These are phyloP conservation scores for Epizoanthus ramosus DNA, from an alignment of 92 coral and sea anemone species.

Conservation along the genomic window DNA sequence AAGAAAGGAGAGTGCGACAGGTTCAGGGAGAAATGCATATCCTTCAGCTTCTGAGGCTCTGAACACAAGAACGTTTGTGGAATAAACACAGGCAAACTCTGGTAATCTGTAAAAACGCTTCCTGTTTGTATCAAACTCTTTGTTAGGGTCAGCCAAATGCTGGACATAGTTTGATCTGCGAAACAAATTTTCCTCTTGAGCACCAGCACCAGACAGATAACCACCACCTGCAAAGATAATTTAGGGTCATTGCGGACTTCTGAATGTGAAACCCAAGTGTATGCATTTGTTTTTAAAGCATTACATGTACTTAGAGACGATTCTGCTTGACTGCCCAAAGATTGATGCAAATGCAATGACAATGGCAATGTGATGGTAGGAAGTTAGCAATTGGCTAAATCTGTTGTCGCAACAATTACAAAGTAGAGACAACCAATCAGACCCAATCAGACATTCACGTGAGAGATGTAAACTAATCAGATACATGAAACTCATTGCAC, in stretches of 20 bases:
- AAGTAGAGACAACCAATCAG: too few species aligned
- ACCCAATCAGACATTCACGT: too few species aligned
- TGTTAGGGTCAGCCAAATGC: slow-evolving; percentile 82
- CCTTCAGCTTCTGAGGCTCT: slow-evolving; percentile 81
- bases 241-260: not conserved
- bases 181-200: slow-evolving; percentile 88
- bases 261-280: not conserved
- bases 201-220: slow-evolving; percentile 83
- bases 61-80: slow-evolving; percentile 77
- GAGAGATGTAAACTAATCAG: too few species aligned
- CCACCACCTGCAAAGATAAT: slow-evolving; percentile 70
- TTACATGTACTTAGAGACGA: too few species aligned
- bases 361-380: too few species aligned
- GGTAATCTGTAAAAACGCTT: slow-evolving; percentile 72
- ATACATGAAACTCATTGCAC: too few species aligned
- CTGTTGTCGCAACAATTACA: too few species aligned
- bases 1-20: slow-evolving; percentile 75
- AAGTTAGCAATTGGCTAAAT: too few species aligned
- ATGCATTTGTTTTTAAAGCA: not conserved
- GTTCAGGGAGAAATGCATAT: slow-evolving; percentile 71
- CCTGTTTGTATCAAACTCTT: slow-evolving; percentile 67
- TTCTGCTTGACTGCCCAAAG: too few species aligned
- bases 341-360: too few species aligned
- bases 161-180: slow-evolving; percentile 86
- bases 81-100: slow-evolving; percentile 80